Base-by-base conservation (phyloP, 2,888 invertebrate genomes). In the Erebia aethiops region DNA sequence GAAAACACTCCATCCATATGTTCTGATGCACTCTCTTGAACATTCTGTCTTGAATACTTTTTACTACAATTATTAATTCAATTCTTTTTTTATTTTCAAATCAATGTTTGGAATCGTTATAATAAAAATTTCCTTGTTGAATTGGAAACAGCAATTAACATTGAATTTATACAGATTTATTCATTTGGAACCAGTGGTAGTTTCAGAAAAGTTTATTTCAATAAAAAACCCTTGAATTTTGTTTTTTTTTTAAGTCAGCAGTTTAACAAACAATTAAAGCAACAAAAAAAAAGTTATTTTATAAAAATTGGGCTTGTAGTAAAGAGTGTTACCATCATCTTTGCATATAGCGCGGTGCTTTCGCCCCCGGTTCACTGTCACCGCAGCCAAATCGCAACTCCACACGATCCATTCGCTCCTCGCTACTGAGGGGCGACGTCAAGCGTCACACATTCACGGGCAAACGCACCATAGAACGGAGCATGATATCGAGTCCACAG, bases 401-500 rank as follows among this genome's bases (percentile, higher is more conserved):
- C n/a, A 79, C 85, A 52, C 87, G 90, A 16, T 80, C 87, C 52
- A 80, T 87, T 46, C 87, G 87, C 67, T 81, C 91, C 72, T 84
- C 95, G 1, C 79, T 93, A 11, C 82, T 88, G 73, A 90, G 95
- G 52, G 90, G 91, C 5, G 95, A 95, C 77, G 92, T 94, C 58
- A 92, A 90, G 77, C 82, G 92, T 13, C 91, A 91, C 77, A 91
- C 92, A 10, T 89, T 86, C 77, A 94, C 94, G 16, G 94, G 94
- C 80, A 95, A 95, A 82, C 92, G 97, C 67, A 96, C 96, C 77
- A 94, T 98, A 69, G 95, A 97, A 71, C 96, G 97, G 10, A 97
- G 97, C 85, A 98, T 99, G 98, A 99, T 99, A 82, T 98, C 99
- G 63, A 96, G 97, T 73, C 99, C 99, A 0, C 98, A 99, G 86